Conservation (phyloP, 2,797 vertebrate genomes). For the Ctenopoma kingsleyae region DNA sequence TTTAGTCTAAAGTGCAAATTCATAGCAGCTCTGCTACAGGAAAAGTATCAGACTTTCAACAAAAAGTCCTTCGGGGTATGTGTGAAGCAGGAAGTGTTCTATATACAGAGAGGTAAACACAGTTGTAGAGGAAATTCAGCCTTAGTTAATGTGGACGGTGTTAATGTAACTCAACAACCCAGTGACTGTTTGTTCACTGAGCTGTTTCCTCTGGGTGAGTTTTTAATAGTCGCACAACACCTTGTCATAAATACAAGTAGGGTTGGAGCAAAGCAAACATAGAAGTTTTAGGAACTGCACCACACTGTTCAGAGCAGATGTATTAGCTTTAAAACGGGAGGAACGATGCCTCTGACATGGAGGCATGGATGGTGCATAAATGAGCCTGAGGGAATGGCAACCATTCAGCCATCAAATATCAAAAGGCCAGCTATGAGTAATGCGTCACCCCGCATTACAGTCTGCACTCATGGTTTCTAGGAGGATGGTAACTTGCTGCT, state of each 20-base stretch:
- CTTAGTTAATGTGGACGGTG: slow-evolving; percentile 9
- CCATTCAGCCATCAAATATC: slow-evolving; percentile 69
- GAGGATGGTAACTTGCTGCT: neutral
- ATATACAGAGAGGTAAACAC: slow-evolving; percentile 10
- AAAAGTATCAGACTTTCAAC: slow-evolving; percentile 8
- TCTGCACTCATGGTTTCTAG: neutral
- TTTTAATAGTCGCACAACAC: slow-evolving; percentile 20
- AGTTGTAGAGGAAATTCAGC: slow-evolving; percentile 30
- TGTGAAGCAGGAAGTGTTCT: slow-evolving; percentile 40
- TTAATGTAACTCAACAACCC: slow-evolving; percentile 14
- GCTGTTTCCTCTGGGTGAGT: slow-evolving; percentile 25
- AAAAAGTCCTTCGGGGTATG: slow-evolving; percentile 15
- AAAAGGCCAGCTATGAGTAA: slow-evolving; percentile 66
- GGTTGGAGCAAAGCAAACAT: neutral
- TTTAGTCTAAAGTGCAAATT: slow-evolving; percentile 26
- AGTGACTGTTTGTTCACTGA: slow-evolving; percentile 21
- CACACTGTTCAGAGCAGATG: neutral
- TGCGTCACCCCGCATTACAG: slow-evolving; percentile 28
- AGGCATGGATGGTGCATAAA: slow-evolving; percentile 54
- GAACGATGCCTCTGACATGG: slow-evolving; percentile 56
- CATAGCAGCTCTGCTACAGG: neutral
- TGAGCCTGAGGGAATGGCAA: slow-evolving; percentile 59
- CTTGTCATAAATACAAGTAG: neutral
- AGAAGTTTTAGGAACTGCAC: neutral
- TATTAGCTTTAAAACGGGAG: slow-evolving; percentile 1